phyloP scores from a whole-genome alignment of 2,797 vertebrate species.

The Pipistrellus pygmaeus region DNA sequence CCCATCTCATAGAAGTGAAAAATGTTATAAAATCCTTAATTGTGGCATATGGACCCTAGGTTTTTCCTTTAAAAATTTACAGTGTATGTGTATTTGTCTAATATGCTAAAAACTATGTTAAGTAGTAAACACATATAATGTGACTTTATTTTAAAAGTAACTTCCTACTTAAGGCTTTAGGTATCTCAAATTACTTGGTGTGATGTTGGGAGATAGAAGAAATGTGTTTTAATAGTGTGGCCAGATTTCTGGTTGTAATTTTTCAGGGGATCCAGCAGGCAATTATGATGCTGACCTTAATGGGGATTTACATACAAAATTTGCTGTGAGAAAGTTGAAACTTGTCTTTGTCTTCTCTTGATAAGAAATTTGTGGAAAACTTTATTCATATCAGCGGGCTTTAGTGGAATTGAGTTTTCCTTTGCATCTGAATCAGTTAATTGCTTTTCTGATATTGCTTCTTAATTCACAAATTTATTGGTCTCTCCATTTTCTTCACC shows the following conservation, averaged over 20 bases:
- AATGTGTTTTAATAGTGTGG: not conserved
- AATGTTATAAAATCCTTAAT: not conserved
- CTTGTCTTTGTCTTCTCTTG: constrained; percentile 2
- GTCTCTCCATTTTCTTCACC: not conserved
- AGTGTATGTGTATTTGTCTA: not conserved
- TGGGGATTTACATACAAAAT: not conserved
- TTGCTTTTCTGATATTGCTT: constrained; percentile 39
- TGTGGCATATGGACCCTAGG: not conserved
- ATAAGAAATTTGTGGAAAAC: constrained; percentile 27
- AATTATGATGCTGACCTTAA: not conserved
- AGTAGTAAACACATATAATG: not conserved
- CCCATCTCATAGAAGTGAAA: not conserved
- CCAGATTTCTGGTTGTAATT: not conserved
- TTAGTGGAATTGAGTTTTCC: not conserved
- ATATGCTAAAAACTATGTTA: not conserved
- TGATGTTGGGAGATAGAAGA: not conserved
- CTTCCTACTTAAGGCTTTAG: not conserved
- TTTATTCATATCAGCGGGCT: not conserved
- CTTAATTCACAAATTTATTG: not conserved
- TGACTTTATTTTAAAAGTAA: constrained; percentile 42
- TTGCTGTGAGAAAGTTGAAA: not conserved
- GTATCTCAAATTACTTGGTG: not conserved
- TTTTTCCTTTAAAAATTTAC: not conserved
- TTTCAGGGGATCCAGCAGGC: not conserved
- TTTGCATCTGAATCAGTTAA: constrained; percentile 7